phyloP scores from a whole-genome alignment of 2,888 invertebrate genomes.

The Drosophila crucigera region DNA sequence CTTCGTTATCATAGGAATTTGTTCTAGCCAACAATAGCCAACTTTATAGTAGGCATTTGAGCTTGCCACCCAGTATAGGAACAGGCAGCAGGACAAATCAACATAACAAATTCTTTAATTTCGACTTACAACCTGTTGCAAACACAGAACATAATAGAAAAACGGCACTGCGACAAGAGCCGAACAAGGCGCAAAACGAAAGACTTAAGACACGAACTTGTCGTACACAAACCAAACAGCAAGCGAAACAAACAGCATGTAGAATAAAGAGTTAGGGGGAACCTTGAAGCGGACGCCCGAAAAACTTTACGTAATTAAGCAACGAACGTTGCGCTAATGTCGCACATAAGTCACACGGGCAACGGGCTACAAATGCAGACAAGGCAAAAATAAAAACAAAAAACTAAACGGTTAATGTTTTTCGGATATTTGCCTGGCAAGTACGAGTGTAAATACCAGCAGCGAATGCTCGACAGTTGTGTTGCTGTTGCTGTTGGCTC shows the following conservation, averaged over 20 bases:
- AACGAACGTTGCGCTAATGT: conserved; percentile 79
- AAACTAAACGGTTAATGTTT: conserved; percentile 75
- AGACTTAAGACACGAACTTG: conserved; percentile 83
- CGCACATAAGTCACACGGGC: conserved; percentile 79
- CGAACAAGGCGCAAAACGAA: conserved; percentile 74
- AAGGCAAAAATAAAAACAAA: conserved; percentile 22
- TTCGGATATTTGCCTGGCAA: conserved; percentile 72
- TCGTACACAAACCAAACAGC: conserved; percentile 68
- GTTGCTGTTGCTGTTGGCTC: conserved; percentile 53
- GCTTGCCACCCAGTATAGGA: conserved; percentile 31
- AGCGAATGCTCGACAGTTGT: conserved; percentile 44
- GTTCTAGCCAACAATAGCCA: not conserved
- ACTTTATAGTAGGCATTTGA: conserved; percentile 18
- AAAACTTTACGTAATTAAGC: conserved; percentile 79
- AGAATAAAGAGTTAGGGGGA: not conserved
- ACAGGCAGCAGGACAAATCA: conserved; percentile 60
- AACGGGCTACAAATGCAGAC: conserved; percentile 40
- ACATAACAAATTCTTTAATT: conserved; percentile 75
- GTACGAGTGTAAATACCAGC: conserved; percentile 67
- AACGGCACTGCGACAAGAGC: conserved; percentile 57
- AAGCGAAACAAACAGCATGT: conserved; percentile 29
- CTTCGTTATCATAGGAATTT: not conserved
- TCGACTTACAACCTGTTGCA: conserved; percentile 76
- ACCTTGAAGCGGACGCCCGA: conserved; percentile 44
- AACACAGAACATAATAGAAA: conserved; percentile 44